Conservation (phyloP, 2,113 vertebrate species). For the Xiphorhynchus elegans region DNA sequence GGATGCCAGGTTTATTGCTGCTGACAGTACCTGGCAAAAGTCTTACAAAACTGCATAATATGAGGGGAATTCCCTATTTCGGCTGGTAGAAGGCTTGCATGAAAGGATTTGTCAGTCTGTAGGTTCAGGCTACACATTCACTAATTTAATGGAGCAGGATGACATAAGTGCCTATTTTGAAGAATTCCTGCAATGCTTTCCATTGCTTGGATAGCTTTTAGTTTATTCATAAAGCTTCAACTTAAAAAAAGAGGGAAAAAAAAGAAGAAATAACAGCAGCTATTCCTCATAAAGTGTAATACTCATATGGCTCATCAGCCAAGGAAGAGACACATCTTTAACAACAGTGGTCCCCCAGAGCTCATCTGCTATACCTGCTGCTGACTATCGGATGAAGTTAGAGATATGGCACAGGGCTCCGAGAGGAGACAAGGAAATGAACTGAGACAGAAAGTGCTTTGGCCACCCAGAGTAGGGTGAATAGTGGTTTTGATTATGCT, state of each 20-base stretch:
- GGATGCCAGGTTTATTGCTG: neutral
- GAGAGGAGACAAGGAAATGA: neutral
- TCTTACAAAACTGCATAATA: neutral
- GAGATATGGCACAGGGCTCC: neutral
- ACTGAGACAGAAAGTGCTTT: neutral
- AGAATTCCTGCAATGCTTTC: neutral
- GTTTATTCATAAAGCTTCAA: neutral
- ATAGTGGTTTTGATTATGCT: neutral
- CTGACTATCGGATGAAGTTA: neutral
- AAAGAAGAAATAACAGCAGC: neutral
- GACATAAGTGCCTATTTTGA: neutral
- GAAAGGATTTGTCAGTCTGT: neutral
- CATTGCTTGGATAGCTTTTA: neutral
- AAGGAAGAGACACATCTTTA: neutral
- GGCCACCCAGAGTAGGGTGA: neutral
- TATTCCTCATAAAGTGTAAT: neutral
- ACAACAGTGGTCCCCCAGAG: neutral
- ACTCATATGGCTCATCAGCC: neutral
- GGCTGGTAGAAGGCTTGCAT: neutral
- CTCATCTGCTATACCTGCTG: neutral
- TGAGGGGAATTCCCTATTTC: neutral
- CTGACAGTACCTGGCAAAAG: constrained; percentile 25
- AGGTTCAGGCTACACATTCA: neutral
- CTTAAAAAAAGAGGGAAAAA: neutral
- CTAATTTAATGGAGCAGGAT: neutral